Evolutionary conservation across 2,113 vertebrate species (phyloP), one percentile per base, ranked within the genome.

Genomic region (Panthera tigris): DNA sequence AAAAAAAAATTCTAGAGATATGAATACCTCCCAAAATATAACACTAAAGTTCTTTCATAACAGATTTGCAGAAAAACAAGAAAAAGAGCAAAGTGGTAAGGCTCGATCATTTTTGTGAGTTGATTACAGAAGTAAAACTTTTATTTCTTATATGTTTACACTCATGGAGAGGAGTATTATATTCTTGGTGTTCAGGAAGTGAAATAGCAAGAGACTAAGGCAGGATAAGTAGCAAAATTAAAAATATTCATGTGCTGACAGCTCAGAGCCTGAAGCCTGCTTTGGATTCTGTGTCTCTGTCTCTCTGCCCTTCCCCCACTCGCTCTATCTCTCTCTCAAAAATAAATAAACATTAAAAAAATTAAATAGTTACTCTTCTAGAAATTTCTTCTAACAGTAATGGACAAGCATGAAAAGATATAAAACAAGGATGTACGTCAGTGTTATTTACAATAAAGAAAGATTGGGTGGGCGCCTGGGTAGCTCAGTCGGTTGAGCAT

Each of bases 71-170:
- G 66, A 21, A 48, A 82, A 93, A 63, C 45, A 96, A 76, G 65
- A 27, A 91, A 84, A 52, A 96, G 66, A 80, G 66, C 25, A 89
- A 76, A 15, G 19, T 76, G 66, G 2, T 66, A 86, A 83, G 50
- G 11, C 52, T 90, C 50, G 66, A 41, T 27, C 5, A 7, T 79
- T 69, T 78, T 92, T 63, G 71, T 92, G 57, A 96, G 33, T 36
- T 93, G 27, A 84, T 91, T 73, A 79, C 14, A 83, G 55, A 96
- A 92, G 52, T 65, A 61, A 84, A 93, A 79, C n/a, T 90, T 90
- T 81, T 91, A 61, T 81, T 92, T 96, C 76, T 88, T 83, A 6
- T 39, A 81, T 57, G 31, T 94, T 94, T 92, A 50, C 15, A 69
- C 63, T 81, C 41, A 61, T 29, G 13, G 15, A 88, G 61, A 86